These are phyloP conservation scores for Notocelia uddmanniana DNA, from an alignment of 2,888 invertebrate genomes.

Conservation along the genomic window DNA sequence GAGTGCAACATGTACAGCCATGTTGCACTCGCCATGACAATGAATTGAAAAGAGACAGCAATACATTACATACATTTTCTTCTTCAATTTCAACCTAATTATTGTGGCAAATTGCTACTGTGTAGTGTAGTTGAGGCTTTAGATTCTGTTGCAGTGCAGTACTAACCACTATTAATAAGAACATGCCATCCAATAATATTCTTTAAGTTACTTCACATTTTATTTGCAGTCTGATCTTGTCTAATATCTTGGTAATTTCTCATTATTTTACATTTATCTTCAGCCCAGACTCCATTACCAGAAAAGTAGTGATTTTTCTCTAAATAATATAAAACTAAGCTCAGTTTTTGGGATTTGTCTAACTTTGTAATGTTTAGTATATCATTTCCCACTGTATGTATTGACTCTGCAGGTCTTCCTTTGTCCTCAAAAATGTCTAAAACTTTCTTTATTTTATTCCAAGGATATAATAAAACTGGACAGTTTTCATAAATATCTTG, in stretches of 20 bases:
- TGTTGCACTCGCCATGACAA: no score
- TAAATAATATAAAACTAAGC: conserved; percentile 73
- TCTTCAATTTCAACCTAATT: no score
- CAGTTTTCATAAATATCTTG: conserved; percentile 78
- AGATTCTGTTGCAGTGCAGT: no score
- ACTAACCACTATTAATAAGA: not conserved
- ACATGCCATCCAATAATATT: not conserved
- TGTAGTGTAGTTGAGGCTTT: no score
- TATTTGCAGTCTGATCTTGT: conserved; percentile 20
- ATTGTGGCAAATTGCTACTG: no score
- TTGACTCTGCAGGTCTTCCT: conserved; percentile 45
- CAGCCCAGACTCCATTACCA: conserved; percentile 81
- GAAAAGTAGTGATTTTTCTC: conserved; percentile 80
- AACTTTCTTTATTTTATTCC: conserved; percentile 71
- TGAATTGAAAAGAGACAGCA: no score
- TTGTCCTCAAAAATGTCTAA: conserved; percentile 57
- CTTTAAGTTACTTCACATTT: conserved; percentile 4
- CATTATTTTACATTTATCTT: conserved; percentile 65
- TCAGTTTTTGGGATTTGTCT: conserved; percentile 71
- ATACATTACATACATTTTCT: no score
- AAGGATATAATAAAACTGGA: conserved; percentile 76
- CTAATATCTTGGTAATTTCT: conserved; percentile 7
- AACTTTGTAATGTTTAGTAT: conserved; percentile 61
- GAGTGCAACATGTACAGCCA: no score
- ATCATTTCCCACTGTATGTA: conserved; percentile 58